These are phyloP conservation scores for Typhlichthys eigenmanni DNA, from an alignment of 2,797 vertebrate species.

Conservation along the genomic window DNA sequence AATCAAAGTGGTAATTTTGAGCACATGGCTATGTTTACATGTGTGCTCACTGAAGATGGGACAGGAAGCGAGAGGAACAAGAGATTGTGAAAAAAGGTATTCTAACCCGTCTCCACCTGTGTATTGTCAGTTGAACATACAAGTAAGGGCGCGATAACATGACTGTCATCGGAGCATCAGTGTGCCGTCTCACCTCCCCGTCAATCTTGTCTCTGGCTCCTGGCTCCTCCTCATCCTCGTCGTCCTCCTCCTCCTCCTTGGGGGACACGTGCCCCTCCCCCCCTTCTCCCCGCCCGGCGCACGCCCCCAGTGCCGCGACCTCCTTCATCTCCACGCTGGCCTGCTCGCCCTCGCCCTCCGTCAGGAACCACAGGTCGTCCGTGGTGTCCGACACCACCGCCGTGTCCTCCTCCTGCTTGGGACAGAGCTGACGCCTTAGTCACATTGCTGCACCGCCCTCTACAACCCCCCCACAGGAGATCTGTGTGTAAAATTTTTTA, in stretches of 20 bases:
- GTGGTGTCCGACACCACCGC: slow-evolving; percentile 95
- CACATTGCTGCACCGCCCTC: slow-evolving; percentile 56
- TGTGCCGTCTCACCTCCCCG: slow-evolving; percentile 53
- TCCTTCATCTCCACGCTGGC: slow-evolving; percentile 84
- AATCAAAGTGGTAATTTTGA: no score
- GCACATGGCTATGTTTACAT: no score
- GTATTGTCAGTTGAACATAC: no score
- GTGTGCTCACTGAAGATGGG: no score
- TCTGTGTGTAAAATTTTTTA: no score
- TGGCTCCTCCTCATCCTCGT: slow-evolving; percentile 61
- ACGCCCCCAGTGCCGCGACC: slow-evolving; percentile 73
- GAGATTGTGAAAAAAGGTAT: no score
- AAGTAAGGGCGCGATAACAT: no score
- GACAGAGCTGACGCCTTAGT: slow-evolving; percentile 76
- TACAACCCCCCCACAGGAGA: no score
- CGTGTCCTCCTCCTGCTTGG: slow-evolving; percentile 90
- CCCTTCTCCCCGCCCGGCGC: neutral
- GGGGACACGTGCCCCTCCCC: slow-evolving; percentile 70
- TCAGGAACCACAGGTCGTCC: slow-evolving; percentile 95
- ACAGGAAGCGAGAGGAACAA: no score
- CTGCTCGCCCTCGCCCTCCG: slow-evolving; percentile 87
- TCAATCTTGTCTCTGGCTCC: slow-evolving; percentile 63
- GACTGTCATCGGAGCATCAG: neutral
- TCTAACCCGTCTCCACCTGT: no score
- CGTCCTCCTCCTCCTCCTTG: slow-evolving; percentile 66